Percentiles rank a stretch among this genome's conserved stretches.
These are phyloP conservation scores for Agelas oroides DNA, from an alignment of 37 sponge, comb jelly and placozoan genomes.

Conservation along the genomic window DNA sequence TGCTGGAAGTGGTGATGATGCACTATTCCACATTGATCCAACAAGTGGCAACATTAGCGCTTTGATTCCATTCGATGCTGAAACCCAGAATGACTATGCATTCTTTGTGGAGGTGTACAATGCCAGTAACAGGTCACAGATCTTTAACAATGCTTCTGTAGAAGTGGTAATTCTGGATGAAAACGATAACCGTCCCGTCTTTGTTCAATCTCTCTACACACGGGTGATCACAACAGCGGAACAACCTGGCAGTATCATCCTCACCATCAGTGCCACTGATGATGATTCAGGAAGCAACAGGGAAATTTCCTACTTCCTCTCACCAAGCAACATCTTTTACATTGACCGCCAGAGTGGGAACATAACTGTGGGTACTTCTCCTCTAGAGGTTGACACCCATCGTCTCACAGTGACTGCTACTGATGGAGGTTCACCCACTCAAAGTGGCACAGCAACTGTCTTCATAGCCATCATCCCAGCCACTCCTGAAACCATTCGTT, in stretches of 20 bases:
- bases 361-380: conserved; percentile 1
- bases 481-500: conserved; percentile 1
- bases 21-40: conserved; percentile 51
- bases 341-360: conserved; percentile 12
- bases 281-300: conserved; percentile 8
- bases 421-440: conserved; percentile 45
- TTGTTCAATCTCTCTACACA: conserved; percentile 30
- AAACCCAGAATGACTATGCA: conserved; percentile 21
- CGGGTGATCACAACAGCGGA: conserved; percentile 17
- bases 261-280: conserved; percentile 36
- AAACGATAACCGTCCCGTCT: conserved; percentile 49
- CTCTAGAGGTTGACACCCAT: conserved; percentile 33
- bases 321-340: background rate
- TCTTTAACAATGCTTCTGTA: conserved; percentile 33
- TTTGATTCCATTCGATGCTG: conserved; percentile 18
- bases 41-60: conserved; percentile 28
- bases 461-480: conserved; percentile 36
- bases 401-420: conserved; percentile 25
- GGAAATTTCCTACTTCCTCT: conserved; percentile 6
- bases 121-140: background rate
- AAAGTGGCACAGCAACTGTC: background rate
- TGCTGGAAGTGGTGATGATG: background rate
- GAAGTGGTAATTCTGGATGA: conserved; percentile 26
- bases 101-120: conserved; percentile 48
- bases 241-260: background rate